Evolutionary conservation across 2,113 vertebrate genomes (phyloP).

Genomic region (Nanorana parkeri): DNA sequence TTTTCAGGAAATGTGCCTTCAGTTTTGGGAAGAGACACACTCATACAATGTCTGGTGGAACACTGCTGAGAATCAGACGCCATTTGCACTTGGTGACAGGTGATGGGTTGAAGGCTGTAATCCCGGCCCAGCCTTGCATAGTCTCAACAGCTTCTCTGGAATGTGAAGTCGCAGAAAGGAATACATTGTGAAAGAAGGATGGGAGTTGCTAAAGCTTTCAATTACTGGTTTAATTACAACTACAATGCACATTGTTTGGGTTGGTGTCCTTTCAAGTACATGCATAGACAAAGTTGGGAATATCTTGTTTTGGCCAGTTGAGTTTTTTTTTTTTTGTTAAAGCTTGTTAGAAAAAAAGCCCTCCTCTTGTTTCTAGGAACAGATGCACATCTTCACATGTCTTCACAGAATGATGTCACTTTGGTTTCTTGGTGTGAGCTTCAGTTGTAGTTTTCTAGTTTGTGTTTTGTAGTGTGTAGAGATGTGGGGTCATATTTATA

Average conservation of each 20-base stretch:
- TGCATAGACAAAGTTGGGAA: constrained; percentile 4
- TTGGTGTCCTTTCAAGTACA: constrained; percentile 32
- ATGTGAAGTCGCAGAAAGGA: constrained; percentile 21
- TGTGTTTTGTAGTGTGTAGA: no score
- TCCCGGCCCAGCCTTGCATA: background rate
- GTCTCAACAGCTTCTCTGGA: background rate
- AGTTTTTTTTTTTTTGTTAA: no score
- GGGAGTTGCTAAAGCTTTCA: constrained; percentile 26
- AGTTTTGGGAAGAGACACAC: background rate
- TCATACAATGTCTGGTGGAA: background rate
- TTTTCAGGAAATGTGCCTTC: no score
- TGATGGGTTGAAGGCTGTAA: background rate
- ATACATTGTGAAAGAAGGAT: constrained; percentile 22
- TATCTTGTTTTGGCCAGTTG: background rate
- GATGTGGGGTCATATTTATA: no score
- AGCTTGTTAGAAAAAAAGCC: no score
- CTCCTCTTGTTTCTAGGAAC: background rate
- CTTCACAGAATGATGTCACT: background rate
- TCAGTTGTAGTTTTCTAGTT: background rate
- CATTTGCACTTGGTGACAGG: background rate
- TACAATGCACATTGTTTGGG: constrained; percentile 30
- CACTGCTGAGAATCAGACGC: background rate
- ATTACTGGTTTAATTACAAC: constrained; percentile 26
- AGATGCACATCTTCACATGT: background rate
- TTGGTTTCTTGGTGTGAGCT: background rate